Base-by-base conservation (phyloP, 2,888 invertebrate species). In the Proisotoma minuta region DNA sequence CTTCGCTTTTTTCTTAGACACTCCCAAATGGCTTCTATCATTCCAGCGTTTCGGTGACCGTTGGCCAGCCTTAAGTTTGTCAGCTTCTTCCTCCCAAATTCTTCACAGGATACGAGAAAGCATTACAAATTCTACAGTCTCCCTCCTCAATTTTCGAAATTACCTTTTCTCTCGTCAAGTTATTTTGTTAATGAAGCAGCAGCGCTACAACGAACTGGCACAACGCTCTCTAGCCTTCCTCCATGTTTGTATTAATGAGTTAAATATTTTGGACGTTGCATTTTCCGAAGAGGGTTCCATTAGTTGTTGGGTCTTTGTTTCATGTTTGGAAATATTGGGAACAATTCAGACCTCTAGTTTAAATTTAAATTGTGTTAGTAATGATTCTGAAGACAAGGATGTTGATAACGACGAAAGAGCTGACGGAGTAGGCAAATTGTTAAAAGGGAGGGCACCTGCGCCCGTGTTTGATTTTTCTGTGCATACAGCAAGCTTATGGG, bases 301-400 rank as follows among this genome's bases (percentile, higher is more conserved):
- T 1, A 86, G 89, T 29, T 94, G 93, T 77, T 97, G 96, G 96
- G 87, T 93, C 62, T 92, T 94, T 76, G 83, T 96, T 0, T 93
- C 92, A 63, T 89, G 91, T 65, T 82, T 93, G 63, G 95, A 96
- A 79, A 90, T 93, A 1, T 79, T 96, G 58, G 85, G 89, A 54
- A 86, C 88, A 1, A 71, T n/a, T n/a, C n/a, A n/a, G n/a, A n/a
- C n/a, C n/a, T n/a, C n/a, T n/a, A n/a, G n/a, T 2, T 22, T 18
- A 28, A 47, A 47, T 28, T 47, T 28, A 51, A 18, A 18, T 22
- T 3, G 29, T 40, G 24, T 18, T n/a, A 10, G 15, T 18, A 20
- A 39, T 48, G n/a, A 23, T 22, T 15, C 10, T 18, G 56, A 53
- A 53, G 15, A 18, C 20, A 20, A 12, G 4, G 3, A n/a, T 20